These are phyloP conservation scores for Brachionus manjavacas DNA, from an alignment of 1,140 invertebrate genomes.

Conservation along the genomic window DNA sequence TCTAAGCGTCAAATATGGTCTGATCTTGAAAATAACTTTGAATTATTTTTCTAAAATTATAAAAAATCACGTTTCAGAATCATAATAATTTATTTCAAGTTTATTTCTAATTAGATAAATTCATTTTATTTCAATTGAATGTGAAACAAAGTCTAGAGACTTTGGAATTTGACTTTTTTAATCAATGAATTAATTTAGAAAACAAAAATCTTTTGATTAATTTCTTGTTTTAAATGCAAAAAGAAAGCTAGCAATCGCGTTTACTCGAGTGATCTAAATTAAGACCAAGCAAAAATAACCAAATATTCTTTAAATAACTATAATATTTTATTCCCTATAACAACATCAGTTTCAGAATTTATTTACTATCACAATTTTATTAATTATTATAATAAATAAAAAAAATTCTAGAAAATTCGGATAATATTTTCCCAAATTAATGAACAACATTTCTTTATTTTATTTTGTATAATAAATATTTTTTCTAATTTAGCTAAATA, in stretches of 20 bases:
- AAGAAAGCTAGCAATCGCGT: not conserved
- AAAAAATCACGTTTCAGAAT: not conserved
- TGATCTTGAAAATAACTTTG: not conserved
- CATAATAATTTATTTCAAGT: not conserved
- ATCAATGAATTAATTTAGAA: not conserved
- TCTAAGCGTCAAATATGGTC: not conserved
- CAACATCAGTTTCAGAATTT: not conserved
- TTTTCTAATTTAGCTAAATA: not conserved
- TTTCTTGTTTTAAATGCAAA: not conserved
- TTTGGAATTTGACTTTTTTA: not conserved
- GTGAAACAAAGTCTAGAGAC: not conserved
- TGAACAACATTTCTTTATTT: not conserved
- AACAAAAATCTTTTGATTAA: not conserved
- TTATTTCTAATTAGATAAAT: not conserved
- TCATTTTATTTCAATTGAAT: not conserved
- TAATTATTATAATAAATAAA: constrained; percentile 11
- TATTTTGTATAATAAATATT: not conserved
- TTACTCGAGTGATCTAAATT: not conserved
- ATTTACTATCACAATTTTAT: constrained; percentile 6
- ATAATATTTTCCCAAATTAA: constrained; percentile 1
- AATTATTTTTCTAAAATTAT: not conserved
- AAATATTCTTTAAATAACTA: not conserved
- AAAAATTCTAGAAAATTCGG: constrained; percentile 14
- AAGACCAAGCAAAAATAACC: not conserved
- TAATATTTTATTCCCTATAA: not conserved